Conservation (phyloP, 2,888 invertebrate genomes). For the Sarcophaga caerulescens region DNA sequence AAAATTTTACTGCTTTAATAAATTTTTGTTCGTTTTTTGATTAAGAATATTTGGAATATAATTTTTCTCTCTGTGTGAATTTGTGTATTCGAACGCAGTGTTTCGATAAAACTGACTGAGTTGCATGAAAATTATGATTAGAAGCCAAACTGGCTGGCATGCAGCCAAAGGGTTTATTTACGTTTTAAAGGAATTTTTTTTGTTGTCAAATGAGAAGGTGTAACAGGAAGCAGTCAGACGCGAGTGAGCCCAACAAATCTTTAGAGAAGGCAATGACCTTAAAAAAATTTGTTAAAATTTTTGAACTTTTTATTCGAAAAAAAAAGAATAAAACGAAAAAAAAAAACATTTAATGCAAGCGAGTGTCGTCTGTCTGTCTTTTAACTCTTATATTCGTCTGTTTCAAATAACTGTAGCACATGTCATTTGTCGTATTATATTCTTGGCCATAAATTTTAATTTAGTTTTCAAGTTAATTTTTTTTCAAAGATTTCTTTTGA, state of each 20-base stretch:
- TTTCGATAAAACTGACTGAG: conserved; percentile 18
- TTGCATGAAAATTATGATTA: conserved; percentile 25
- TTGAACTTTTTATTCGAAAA: conserved; percentile 16
- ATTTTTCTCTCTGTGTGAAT: conserved; percentile 31
- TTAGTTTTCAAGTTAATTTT: conserved; percentile 28
- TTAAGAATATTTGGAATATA: not conserved
- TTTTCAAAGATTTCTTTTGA: conserved; percentile 23
- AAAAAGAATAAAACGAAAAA: not conserved
- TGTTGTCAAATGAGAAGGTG: conserved; percentile 38
- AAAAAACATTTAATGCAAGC: conserved; percentile 5
- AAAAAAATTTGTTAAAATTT: not conserved
- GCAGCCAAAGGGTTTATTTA: conserved; percentile 25
- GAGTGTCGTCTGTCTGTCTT: not conserved
- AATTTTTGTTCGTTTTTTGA: no score
- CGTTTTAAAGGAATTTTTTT: not conserved
- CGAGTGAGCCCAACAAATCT: not conserved
- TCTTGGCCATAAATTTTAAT: conserved; percentile 51
- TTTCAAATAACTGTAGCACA: conserved; percentile 42
- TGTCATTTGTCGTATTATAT: conserved; percentile 51
- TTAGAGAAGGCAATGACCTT: conserved; percentile 46
- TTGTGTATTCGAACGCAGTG: conserved; percentile 10
- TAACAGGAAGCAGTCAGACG: conserved; percentile 57
- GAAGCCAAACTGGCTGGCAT: conserved; percentile 4
- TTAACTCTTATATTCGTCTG: no score
- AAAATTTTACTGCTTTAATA: no score